Evolutionary conservation across 2,888 invertebrate species (phyloP).

Genomic region (Aporophyla lueneburgensis): DNA sequence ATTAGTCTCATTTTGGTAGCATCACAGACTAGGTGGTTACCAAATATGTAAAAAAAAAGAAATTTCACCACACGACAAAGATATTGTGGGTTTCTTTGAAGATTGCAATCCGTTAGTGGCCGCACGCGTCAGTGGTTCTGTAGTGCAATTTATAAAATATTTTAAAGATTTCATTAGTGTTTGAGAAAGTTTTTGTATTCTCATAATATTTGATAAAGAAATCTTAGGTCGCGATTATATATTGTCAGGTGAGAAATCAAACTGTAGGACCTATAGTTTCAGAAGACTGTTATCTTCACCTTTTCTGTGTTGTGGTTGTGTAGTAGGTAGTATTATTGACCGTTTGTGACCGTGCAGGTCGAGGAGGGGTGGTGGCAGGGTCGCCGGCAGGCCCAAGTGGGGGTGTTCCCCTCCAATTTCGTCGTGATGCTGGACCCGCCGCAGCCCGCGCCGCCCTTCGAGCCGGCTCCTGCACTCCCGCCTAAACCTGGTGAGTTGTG

Average conservation of each 20-base stretch:
- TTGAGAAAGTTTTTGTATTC: constrained; percentile 34
- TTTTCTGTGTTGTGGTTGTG: constrained; percentile 10
- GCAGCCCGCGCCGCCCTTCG: constrained; percentile 79
- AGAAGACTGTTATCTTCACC: neutral
- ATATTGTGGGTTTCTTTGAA: constrained; percentile 38
- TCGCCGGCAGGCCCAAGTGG: constrained; percentile 93
- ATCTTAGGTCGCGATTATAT: neutral
- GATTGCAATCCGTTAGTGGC: constrained; percentile 41
- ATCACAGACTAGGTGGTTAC: constrained; percentile 25
- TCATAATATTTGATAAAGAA: neutral
- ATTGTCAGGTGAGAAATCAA: constrained; percentile 25
- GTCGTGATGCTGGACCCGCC: constrained; percentile 93
- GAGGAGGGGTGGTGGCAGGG: constrained; percentile 98
- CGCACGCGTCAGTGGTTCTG: constrained; percentile 42
- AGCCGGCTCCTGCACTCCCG: constrained; percentile 92
- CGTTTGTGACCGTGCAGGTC: constrained; percentile 32
- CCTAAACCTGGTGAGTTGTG: constrained; percentile 93
- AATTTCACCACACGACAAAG: constrained; percentile 33
- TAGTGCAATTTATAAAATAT: constrained; percentile 33
- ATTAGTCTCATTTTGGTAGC: constrained; percentile 43
- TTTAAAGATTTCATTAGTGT: constrained; percentile 31
- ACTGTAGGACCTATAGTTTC: constrained; percentile 14
- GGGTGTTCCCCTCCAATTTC: constrained; percentile 99
- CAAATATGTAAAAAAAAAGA: constrained; percentile 41
- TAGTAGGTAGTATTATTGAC: constrained; percentile 11